Evolutionary conservation across 2,888 invertebrate species (phyloP).

Genomic region (Cryptus viduatorius): DNA sequence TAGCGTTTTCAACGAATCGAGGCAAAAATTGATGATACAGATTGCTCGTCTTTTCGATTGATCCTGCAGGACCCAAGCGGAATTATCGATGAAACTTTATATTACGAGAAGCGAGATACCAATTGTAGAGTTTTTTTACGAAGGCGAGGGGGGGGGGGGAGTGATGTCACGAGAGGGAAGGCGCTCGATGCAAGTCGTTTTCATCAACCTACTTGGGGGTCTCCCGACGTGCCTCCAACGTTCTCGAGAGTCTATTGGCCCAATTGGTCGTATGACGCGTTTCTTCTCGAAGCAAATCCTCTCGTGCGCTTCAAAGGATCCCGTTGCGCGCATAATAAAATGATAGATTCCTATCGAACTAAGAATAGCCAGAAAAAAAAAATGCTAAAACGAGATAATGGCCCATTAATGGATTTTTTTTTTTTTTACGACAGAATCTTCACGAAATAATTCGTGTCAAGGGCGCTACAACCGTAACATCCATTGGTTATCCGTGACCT

Average conservation of each 20-base stretch:
- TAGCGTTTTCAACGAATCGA: not conserved
- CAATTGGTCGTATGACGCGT: conserved; percentile 1
- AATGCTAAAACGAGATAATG: not conserved
- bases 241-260: conserved; percentile 14
- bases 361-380: not conserved
- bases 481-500: conserved; percentile 51
- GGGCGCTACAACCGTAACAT: conserved; percentile 13
- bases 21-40: not conserved
- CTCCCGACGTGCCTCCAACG: conserved; percentile 8
- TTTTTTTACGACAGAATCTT: not conserved
- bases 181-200: conserved; percentile 7
- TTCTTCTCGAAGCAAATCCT: not conserved
- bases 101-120: not conserved
- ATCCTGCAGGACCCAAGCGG: not conserved
- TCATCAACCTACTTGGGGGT: conserved; percentile 6
- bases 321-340: not conserved
- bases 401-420: not conserved
- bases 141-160: not conserved
- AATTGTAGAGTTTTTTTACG: not conserved
- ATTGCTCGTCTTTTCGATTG: not conserved
- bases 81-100: not conserved
- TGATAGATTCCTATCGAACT: not conserved
- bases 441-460: conserved; percentile 22
- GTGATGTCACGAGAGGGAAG: not conserved
- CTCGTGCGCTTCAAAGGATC: not conserved